Base-by-base conservation (phyloP, 1,140 invertebrate species). In the Zaprionus vittiger region DNA sequence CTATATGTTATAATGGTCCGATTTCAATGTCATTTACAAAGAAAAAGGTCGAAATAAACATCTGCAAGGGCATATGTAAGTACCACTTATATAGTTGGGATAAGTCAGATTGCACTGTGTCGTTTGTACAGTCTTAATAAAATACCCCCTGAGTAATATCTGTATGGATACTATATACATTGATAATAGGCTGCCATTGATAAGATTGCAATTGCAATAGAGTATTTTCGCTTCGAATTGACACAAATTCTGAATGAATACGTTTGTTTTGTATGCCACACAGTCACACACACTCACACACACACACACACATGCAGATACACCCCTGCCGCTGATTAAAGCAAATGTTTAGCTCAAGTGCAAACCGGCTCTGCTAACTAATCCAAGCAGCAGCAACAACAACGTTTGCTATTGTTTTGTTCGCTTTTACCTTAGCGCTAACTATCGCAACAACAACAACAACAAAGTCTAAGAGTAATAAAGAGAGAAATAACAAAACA, bases 351-450 rank as follows among this genome's bases (percentile, higher is more conserved):
- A 75, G 59, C 70, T 81, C 72, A 84, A 90, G 72, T 79, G 85
- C 79, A 84, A 89, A 89, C 85, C 81, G 81, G 84, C 85, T 89
- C 81, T 41, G 79, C 63, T 81, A 79, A 84, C 74, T 85, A 85
- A 84, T 84, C 73, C 75, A 28, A 82, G 60, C 54, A 69, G 82
- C 70, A 77, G 26, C 63, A 67, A 59, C 17, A 67, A 59, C 17
- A 68, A 59, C 17, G n/a, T 12, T 67, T 41, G 63, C 34, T 44
- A 60, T 73, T 73, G 71, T 73, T 73, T 73, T 66, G 38, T 41
- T 55, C 54, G 15, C 31, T 67, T 67, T 60, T 60, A 67, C 41
- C 22, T 60, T 41, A 60, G 71, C 38, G 56, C 56, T 67, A 67
- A 73, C 66, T 67, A 41, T 52, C 20, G 38, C 44, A 55, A 71